Conservation (phyloP, 2,113 vertebrate genomes). For the Struthidea cinerea region DNA sequence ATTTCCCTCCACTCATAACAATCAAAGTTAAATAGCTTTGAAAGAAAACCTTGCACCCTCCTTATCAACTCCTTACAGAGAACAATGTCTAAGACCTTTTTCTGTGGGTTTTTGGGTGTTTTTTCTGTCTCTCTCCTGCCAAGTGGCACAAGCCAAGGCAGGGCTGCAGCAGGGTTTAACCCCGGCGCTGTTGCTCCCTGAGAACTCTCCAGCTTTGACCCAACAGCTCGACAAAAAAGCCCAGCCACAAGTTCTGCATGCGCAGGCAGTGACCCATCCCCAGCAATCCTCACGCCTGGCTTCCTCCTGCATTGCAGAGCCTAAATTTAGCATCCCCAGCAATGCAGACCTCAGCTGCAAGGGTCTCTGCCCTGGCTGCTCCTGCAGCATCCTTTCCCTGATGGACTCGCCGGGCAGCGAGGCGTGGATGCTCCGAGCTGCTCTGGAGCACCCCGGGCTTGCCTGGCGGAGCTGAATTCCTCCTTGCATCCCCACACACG, state of each 20-base stretch:
- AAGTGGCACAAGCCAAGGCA: background rate
- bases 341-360: conserved; percentile 34
- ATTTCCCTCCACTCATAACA: background rate
- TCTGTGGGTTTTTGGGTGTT: background rate
- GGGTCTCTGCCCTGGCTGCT: background rate
- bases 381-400: conserved; percentile 19
- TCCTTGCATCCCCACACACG: background rate
- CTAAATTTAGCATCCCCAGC: conserved; percentile 32
- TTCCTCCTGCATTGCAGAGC: background rate
- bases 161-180: background rate
- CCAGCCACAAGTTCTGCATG: background rate
- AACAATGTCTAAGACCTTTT: background rate
- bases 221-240: background rate
- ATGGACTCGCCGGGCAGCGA: background rate
- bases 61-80: background rate
- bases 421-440: background rate
- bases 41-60: background rate
- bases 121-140: background rate
- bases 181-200: background rate
- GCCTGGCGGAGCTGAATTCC: background rate
- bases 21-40: background rate
- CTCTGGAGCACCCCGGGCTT: background rate
- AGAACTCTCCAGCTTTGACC: background rate
- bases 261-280: background rate
- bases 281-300: background rate